These are phyloP conservation scores for Lophius piscatorius DNA, from an alignment of 2,113 vertebrate species.

Conservation along the genomic window DNA sequence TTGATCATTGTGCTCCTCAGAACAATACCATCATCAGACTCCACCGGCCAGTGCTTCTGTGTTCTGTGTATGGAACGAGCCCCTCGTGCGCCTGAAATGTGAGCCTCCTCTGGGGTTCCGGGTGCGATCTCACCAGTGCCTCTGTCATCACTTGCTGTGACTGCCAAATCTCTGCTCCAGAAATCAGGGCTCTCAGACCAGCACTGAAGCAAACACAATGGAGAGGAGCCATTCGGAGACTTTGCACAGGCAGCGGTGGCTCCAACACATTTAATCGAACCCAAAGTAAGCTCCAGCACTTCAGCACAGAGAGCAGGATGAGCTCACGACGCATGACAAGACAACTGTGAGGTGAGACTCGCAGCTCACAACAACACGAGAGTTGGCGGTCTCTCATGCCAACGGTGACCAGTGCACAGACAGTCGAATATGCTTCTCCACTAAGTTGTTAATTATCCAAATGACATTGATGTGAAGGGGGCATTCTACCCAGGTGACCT, in stretches of 20 bases:
- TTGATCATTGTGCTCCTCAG: constrained; percentile 36
- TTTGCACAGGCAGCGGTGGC: constrained; percentile 70
- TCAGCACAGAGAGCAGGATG: constrained; percentile 71
- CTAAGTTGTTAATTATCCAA: constrained; percentile 79
- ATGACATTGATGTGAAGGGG: constrained; percentile 79
- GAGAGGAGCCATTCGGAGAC: constrained; percentile 72
- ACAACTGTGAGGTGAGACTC: constrained; percentile 77
- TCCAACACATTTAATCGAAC: constrained; percentile 79
- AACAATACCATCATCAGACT: constrained; percentile 56
- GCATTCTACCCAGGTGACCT: constrained; percentile 66
- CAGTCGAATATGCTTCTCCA: constrained; percentile 80
- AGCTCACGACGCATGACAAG: constrained; percentile 74
- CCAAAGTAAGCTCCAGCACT: constrained; percentile 70
- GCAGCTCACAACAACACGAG: constrained; percentile 71
- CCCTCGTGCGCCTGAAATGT: constrained; percentile 73
- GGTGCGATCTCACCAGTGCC: constrained; percentile 86
- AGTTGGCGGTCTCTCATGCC: constrained; percentile 80
- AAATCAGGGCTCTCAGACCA: constrained; percentile 81
- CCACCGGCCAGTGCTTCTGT: constrained; percentile 55
- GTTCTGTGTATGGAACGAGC: constrained; percentile 61
- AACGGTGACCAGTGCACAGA: constrained; percentile 75
- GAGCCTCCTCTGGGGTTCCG: constrained; percentile 82
- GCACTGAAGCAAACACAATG: constrained; percentile 79
- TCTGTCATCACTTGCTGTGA: constrained; percentile 85
- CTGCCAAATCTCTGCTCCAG: constrained; percentile 84